A percentile compares a stretch with the other conserved stretches of the same genome.
Conservation (phyloP, 1,140 invertebrate species). For the Zelostemma sp. region DNA sequence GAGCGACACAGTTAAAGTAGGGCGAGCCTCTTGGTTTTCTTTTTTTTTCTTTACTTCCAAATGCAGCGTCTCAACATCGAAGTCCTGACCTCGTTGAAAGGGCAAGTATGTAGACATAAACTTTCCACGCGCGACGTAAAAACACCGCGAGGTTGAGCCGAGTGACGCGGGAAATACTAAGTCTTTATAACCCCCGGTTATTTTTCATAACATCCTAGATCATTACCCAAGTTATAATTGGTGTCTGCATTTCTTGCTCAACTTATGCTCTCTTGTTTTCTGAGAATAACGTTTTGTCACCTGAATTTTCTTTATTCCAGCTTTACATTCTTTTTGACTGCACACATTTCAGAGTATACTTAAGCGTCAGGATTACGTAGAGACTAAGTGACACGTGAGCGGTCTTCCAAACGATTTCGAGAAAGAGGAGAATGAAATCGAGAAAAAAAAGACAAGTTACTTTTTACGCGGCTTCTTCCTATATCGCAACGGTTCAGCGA, state of each 20-base stretch:
- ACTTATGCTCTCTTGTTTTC: no score
- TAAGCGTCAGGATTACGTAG: no score
- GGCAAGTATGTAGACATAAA: constrained; percentile 30
- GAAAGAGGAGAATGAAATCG: background rate
- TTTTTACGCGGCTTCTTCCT: constrained; percentile 38
- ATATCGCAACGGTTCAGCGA: constrained; percentile 41
- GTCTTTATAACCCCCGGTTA: constrained; percentile 13
- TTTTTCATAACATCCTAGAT: constrained; percentile 13
- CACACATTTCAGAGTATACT: no score
- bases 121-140: constrained; percentile 25
- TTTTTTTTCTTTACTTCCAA: constrained; percentile 20
- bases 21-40: constrained; percentile 9
- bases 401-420: constrained; percentile 1
- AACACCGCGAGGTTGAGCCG: constrained; percentile 14
- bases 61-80: constrained; percentile 3
- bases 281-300: no score
- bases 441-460: constrained; percentile 25
- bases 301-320: no score
- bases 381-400: background rate
- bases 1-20: background rate
- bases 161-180: constrained; percentile 29
- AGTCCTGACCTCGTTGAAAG: constrained; percentile 20
- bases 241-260: no score
- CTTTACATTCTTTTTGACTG: no score
- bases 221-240: background rate